Conservation (phyloP, 2,113 vertebrate genomes). For the Balaeniceps rex region DNA sequence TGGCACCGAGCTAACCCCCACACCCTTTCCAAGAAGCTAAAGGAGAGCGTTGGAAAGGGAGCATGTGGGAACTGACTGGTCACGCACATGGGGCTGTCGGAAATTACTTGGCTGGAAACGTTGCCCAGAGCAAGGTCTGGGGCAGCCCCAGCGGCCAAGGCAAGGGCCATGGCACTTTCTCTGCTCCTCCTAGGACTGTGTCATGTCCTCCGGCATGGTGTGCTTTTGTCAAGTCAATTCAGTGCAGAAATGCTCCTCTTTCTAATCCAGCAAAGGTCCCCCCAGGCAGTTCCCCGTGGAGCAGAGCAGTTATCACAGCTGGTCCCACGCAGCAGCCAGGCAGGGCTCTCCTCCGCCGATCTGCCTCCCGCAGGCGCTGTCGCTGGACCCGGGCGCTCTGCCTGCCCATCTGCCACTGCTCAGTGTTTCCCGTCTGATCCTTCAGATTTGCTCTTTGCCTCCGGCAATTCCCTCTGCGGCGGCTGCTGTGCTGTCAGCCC, state of each 20-base stretch:
- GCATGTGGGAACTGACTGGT: background rate
- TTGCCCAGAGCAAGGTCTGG: background rate
- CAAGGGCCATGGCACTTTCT: rapidly evolving
- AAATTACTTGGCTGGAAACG: background rate
- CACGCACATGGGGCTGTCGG: background rate
- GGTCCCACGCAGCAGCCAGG: background rate
- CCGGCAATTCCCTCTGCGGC: background rate
- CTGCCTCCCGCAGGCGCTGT: background rate
- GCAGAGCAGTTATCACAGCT: background rate
- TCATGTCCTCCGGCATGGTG: rapidly evolving
- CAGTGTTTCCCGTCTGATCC: background rate
- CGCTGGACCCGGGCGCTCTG: background rate
- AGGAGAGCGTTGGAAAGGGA: background rate
- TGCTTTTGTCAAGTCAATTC: background rate
- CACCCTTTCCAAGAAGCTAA: background rate
- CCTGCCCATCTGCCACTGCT: background rate
- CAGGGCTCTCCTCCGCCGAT: background rate
- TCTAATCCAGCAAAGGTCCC: background rate
- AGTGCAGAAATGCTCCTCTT: background rate
- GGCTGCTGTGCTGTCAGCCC: background rate
- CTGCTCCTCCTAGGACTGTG: background rate
- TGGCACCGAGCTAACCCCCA: background rate
- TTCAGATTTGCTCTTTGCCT: background rate
- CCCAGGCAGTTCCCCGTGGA: background rate
- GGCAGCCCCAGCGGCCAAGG: background rate